These are phyloP conservation scores for Narcine bancroftii DNA, from an alignment of 2,113 vertebrate species.

Conservation along the genomic window DNA sequence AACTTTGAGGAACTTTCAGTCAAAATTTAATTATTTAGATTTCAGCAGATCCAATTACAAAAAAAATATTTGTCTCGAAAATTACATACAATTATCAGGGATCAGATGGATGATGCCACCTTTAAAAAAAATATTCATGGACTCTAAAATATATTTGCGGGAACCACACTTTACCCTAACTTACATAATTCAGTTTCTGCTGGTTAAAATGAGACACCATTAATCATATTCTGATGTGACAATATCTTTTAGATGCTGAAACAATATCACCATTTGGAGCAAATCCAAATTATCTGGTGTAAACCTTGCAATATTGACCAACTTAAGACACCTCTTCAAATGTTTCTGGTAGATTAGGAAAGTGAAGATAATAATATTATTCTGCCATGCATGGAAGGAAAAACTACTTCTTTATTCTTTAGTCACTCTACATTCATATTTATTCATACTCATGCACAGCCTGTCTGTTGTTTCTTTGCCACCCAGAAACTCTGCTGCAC, in stretches of 20 bases:
- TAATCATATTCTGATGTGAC: neutral
- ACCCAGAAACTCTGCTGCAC: neutral
- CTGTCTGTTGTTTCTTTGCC: neutral
- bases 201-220: constrained; percentile 4
- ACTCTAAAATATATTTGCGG: neutral
- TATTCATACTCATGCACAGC: neutral
- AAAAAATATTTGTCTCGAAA: constrained; percentile 5
- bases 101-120: constrained; percentile 15
- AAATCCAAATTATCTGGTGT: neutral
- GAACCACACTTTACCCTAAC: neutral
- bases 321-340: neutral
- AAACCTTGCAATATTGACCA: neutral
- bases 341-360: neutral
- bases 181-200: no score
- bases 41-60: neutral
- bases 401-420: neutral
- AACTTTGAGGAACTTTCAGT: constrained; percentile 18
- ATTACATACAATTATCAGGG: neutral
- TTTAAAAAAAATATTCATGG: constrained; percentile 5
- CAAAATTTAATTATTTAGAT: neutral
- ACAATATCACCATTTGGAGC: neutral
- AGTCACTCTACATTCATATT: neutral
- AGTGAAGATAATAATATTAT: neutral
- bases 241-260: neutral
- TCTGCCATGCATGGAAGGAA: neutral